Evolutionary conservation across 2,113 vertebrate species (phyloP).

Genomic region (Odontesthes bonariensis): DNA sequence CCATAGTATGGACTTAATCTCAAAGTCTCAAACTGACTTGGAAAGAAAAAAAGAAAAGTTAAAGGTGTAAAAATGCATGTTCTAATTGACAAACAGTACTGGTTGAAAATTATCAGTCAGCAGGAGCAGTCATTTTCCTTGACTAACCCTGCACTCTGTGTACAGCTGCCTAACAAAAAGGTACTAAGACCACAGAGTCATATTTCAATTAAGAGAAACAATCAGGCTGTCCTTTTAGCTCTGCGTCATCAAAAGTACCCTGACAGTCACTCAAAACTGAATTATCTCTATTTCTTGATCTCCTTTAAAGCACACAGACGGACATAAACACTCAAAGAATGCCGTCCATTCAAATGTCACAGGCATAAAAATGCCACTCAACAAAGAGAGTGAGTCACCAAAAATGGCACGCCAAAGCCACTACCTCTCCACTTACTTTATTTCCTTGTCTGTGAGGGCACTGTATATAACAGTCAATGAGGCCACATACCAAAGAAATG

Average conservation of each 20-base stretch:
- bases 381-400: slow-evolving; percentile 62
- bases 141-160: slow-evolving; percentile 24
- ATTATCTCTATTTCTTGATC: slow-evolving; percentile 10
- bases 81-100: neutral
- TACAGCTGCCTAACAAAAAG: slow-evolving; percentile 31
- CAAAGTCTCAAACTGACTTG: neutral
- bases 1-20: neutral
- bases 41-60: neutral
- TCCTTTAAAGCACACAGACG: slow-evolving; percentile 43
- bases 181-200: slow-evolving; percentile 66
- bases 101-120: neutral
- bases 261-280: slow-evolving; percentile 43
- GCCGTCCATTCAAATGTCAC: slow-evolving; percentile 66
- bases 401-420: slow-evolving; percentile 39
- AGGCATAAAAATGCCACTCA: slow-evolving; percentile 61
- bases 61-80: neutral
- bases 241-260: slow-evolving; percentile 60
- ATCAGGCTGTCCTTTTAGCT: slow-evolving; percentile 72
- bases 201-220: slow-evolving; percentile 80
- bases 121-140: slow-evolving; percentile 12
- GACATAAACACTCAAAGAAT: slow-evolving; percentile 71
- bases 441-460: neutral
- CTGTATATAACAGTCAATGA: neutral
- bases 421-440: slow-evolving; percentile 13
- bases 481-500: no score